These are phyloP conservation scores for Eupristina koningsbergeri DNA, from an alignment of 1,140 invertebrate genomes.

Conservation along the genomic window DNA sequence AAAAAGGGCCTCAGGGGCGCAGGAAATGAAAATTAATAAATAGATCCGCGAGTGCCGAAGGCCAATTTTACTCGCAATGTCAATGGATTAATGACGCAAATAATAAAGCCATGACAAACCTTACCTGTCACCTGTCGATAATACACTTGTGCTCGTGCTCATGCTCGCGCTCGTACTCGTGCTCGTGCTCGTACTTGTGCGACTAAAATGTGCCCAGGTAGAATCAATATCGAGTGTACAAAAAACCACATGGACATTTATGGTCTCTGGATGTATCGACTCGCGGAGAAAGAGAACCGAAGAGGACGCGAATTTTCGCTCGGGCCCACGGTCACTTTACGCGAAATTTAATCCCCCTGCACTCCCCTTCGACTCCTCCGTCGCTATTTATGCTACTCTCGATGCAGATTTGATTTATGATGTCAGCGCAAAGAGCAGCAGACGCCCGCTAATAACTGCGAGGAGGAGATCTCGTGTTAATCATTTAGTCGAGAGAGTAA, in stretches of 20 bases:
- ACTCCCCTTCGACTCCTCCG: no score
- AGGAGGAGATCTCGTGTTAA: background rate
- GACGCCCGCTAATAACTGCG: background rate
- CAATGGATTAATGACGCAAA: background rate
- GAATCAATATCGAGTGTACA: background rate
- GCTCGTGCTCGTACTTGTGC: no score
- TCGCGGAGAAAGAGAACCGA: background rate
- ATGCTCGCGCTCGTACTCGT: background rate
- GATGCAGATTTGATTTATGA: constrained; percentile 41
- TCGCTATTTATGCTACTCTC: constrained; percentile 13
- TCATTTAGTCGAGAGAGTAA: no score
- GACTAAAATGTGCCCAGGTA: background rate
- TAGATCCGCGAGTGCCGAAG: background rate
- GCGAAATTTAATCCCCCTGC: background rate
- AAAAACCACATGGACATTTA: background rate
- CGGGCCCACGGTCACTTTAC: background rate
- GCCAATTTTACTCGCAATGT: background rate
- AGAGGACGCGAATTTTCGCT: background rate
- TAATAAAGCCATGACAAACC: background rate
- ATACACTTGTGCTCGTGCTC: background rate
- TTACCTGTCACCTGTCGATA: background rate
- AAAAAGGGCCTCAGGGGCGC: no score
- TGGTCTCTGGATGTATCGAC: background rate
- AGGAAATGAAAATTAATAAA: background rate
- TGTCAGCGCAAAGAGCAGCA: constrained; percentile 13